Conservation (phyloP, 1,140 invertebrate species). For the Protaetia brevitarsis region DNA sequence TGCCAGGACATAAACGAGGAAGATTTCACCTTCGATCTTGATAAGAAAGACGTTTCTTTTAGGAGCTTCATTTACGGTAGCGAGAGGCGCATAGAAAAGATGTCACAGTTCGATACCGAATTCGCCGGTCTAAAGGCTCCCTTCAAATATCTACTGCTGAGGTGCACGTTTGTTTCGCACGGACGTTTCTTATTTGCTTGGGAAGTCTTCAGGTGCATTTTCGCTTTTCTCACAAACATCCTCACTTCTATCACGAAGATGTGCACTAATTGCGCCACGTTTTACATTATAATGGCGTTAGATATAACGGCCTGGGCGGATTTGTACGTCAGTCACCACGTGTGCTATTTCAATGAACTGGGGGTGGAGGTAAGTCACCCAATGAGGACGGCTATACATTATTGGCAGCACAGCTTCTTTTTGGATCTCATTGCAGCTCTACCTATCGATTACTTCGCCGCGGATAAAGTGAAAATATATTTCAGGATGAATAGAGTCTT, state of each 20-base stretch:
- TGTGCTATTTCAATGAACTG: constrained; percentile 33
- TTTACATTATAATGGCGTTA: constrained; percentile 24
- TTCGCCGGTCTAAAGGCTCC: not conserved
- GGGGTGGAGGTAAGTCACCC: constrained; percentile 29
- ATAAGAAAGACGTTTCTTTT: not conserved
- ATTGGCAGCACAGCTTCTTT: constrained; percentile 30
- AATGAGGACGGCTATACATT: constrained; percentile 28
- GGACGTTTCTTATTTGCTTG: constrained; percentile 27
- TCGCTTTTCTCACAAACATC: constrained; percentile 24
- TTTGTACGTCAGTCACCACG: constrained; percentile 31
- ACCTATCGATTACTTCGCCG: constrained; percentile 25
- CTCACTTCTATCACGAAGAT: not conserved
- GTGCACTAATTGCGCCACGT: not conserved
- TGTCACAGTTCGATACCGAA: not conserved
- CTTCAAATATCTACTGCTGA: constrained; percentile 3
- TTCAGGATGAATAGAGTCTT: constrained; percentile 5
- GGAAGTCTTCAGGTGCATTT: constrained; percentile 28
- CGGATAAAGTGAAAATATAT: not conserved
- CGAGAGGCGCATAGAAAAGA: not conserved
- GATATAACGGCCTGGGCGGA: constrained; percentile 28
- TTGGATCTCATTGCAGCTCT: constrained; percentile 29
- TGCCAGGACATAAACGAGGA: not conserved
- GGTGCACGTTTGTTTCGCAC: constrained; percentile 7
- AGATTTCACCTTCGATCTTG: not conserved
- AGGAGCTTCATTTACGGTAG: not conserved